phyloP scores from a whole-genome alignment of 2,113 vertebrate species.

The Platycercus adscitus region DNA sequence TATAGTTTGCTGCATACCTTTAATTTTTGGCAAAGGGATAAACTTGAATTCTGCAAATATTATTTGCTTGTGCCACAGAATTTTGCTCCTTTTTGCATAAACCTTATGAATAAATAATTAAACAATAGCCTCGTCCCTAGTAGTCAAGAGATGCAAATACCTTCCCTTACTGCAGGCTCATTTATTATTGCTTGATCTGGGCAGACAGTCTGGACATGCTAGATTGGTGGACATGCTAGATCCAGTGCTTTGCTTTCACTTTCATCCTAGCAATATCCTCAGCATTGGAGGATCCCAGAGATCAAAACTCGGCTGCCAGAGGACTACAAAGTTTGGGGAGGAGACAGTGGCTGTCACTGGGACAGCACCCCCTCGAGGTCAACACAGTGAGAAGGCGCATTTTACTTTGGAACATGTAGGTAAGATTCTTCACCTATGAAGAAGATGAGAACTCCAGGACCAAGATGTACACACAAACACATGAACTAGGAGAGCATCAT shows the following conservation, averaged over 20 bases:
- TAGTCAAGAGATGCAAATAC: neutral
- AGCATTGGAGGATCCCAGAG: neutral
- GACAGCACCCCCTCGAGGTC: neutral
- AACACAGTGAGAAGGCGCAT: neutral
- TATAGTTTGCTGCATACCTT: neutral
- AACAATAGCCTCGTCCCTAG: neutral
- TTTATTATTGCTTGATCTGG: neutral
- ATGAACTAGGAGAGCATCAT: neutral
- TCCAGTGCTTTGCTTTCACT: accelerated
- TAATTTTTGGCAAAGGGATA: neutral
- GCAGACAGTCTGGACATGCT: neutral
- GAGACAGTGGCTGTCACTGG: accelerated
- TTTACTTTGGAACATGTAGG: neutral
- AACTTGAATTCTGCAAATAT: neutral
- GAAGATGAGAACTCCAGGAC: neutral
- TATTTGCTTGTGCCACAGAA: neutral
- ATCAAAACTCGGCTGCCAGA: neutral
- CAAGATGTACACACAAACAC: neutral
- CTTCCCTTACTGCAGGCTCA: neutral
- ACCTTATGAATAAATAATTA: neutral
- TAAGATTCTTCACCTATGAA: neutral
- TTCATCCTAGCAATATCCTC: neutral
- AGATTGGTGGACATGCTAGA: accelerated
- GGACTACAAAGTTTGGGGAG: neutral
- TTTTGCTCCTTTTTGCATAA: neutral